phyloP scores from a whole-genome alignment of 2,888 invertebrate species.

The Ophioninae sp. region DNA sequence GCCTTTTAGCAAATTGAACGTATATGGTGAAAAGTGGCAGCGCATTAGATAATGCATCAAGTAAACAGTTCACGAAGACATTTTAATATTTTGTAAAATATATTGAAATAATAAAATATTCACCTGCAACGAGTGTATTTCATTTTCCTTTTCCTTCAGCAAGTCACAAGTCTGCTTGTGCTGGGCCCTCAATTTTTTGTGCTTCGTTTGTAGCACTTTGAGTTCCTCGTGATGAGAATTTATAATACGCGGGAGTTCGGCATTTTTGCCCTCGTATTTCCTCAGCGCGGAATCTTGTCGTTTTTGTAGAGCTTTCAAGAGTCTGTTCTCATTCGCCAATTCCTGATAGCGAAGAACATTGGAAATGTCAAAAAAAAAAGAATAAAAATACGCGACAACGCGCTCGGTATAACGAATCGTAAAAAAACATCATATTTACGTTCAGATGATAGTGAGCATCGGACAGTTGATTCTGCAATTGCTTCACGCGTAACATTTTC shows the following conservation, averaged over 20 bases:
- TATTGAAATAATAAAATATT: constrained; percentile 48
- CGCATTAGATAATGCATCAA: neutral
- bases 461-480: constrained; percentile 89
- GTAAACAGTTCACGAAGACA: neutral
- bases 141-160: constrained; percentile 87
- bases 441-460: constrained; percentile 91
- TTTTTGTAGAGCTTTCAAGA: constrained; percentile 89
- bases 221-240: constrained; percentile 91
- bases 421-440: constrained; percentile 78
- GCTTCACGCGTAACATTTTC: constrained; percentile 88
- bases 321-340: constrained; percentile 87
- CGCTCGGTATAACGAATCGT: neutral
- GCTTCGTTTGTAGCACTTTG: constrained; percentile 86
- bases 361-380: constrained; percentile 72
- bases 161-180: constrained; percentile 85
- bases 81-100: constrained; percentile 6
- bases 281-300: constrained; percentile 90
- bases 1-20: neutral
- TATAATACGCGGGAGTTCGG: constrained; percentile 89
- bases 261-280: constrained; percentile 90
- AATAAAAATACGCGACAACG: neutral
- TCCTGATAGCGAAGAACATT: constrained; percentile 80
- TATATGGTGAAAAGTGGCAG: neutral
- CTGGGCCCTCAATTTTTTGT: constrained; percentile 85
- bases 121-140: constrained; percentile 84